Conservation (phyloP, 2,888 invertebrate species). For the Bellardia pandia region DNA sequence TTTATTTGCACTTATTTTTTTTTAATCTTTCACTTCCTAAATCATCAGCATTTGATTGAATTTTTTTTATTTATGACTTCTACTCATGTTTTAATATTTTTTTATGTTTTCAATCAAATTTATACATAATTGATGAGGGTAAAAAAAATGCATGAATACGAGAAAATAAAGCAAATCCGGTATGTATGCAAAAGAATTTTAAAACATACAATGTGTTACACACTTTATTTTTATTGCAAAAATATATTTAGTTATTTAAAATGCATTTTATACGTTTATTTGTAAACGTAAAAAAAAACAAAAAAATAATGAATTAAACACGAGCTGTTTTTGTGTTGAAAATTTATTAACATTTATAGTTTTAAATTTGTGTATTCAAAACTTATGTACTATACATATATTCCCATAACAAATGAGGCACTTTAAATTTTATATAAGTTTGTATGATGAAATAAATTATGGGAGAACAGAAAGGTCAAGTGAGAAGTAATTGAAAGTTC, state of each 20-base stretch:
- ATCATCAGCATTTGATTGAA: background rate
- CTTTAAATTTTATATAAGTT: constrained; percentile 9
- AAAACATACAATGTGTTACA: constrained; percentile 36
- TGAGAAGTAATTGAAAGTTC: too few relatives aligned
- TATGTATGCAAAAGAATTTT: constrained; percentile 7
- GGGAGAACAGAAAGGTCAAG: too few relatives aligned
- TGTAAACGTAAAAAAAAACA: background rate
- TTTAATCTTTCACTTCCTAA: constrained; percentile 1
- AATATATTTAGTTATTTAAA: constrained; percentile 1
- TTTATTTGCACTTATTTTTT: background rate
- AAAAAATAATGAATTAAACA: constrained; percentile 1
- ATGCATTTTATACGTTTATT: constrained; percentile 20
- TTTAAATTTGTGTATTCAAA: constrained; percentile 30
- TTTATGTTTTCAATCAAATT: constrained; percentile 40
- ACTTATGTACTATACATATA: background rate
- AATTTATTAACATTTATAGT: constrained; percentile 17
- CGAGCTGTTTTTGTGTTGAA: constrained; percentile 11
- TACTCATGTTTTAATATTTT: constrained; percentile 3
- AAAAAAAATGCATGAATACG: constrained; percentile 2
- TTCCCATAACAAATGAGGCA: constrained; percentile 12
- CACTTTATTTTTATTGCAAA: background rate
- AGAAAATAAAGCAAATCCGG: constrained; percentile 2
- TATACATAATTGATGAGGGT: constrained; percentile 38
- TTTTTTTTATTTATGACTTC: background rate
- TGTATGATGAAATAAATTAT: too few relatives aligned